Base-by-base conservation (phyloP, 2,113 vertebrate species). In the Oreotrochilus melanogaster region DNA sequence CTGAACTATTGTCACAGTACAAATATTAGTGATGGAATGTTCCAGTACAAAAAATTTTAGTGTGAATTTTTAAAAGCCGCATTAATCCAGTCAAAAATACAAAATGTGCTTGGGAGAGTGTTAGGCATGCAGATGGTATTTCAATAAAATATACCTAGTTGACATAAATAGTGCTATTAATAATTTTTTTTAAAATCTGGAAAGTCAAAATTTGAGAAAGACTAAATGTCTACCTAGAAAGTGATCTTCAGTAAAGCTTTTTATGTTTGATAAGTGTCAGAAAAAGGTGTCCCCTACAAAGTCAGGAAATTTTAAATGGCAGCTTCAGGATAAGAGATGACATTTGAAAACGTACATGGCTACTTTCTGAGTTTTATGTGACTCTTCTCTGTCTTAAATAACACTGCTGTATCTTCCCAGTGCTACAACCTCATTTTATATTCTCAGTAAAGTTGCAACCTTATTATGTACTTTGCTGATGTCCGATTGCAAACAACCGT, bases 391-490 rank as follows among this genome's bases (percentile, higher is more conserved):
- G 33, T 86, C 74, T 85, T 85, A 88, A 95, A 78, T 81, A 90
- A 66, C 60, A 51, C 62, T 51, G 23, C 47, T 78, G 0, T 66
- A 33, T 75, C 75, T 93, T 67, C 65, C 65, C 21, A 28, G 31
- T 43, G 53, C 28, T 69, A 35, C 83, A 21, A 61, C 43, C 82
- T 96, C 54, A 90, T 94, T 76, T 79, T 75, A 48, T 64, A 91
- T 91, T 97, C 92, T 89, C 51, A 47, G 83, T 66, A 60, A 89
- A 67, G 57, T 81, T 86, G 87, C 83, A 72, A 58, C 27, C 71
- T 93, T 95, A 89, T 92, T 95, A 91, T 91, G 86, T 93, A 73
- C 89, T 93, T 97, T 92, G 86, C 81, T 96, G 93, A 89, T 96
- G 92, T 92, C 92, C 82, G 78, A 97, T 92, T 96, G 91, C 83